phyloP scores from a whole-genome alignment of 2,113 vertebrate species.

The Pipa parva region DNA sequence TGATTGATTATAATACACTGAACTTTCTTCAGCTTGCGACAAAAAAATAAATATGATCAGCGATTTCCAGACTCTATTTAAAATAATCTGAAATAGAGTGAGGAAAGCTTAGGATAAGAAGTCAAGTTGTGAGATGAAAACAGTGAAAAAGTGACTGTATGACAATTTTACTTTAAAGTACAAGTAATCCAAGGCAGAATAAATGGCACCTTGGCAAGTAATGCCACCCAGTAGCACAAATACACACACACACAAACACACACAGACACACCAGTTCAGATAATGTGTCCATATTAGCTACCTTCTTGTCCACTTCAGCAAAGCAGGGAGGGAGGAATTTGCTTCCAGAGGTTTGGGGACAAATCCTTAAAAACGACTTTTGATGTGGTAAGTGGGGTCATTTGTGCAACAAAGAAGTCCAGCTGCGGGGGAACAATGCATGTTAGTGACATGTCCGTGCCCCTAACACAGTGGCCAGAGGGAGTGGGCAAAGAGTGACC shows the following conservation, averaged over 20 bases:
- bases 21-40: no score
- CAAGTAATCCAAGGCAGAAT: no score
- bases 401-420: neutral
- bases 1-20: no score
- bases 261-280: neutral
- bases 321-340: slow-evolving; percentile 1
- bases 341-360: neutral
- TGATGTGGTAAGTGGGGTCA: slow-evolving; percentile 2
- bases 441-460: slow-evolving; percentile 55
- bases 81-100: no score
- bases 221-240: neutral
- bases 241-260: neutral
- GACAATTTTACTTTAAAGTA: no score
- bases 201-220: neutral
- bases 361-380: slow-evolving; percentile 7
- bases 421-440: neutral
- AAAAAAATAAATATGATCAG: no score
- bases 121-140: no score
- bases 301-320: neutral
- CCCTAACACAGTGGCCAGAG: slow-evolving; percentile 11
- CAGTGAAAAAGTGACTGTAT: no score
- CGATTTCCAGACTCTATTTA: no score
- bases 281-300: neutral
- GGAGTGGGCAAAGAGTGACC: no score
- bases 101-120: no score